A percentile compares a stretch with the other conserved stretches of the same genome.
Conservation (phyloP, 92 coral and sea anemone species). For the Metridium senile region DNA sequence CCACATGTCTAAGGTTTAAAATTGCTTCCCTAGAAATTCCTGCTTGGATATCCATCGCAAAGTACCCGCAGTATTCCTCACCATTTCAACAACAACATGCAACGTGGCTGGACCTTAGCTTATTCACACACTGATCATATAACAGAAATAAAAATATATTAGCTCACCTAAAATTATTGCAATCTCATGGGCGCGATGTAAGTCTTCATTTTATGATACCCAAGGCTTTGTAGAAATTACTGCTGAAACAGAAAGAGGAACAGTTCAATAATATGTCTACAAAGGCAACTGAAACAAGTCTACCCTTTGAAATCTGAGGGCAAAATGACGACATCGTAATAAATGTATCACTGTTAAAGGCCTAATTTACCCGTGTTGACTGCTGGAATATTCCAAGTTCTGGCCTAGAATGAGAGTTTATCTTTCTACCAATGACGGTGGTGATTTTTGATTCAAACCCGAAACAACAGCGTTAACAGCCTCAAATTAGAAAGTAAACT, state of each 20-base stretch:
- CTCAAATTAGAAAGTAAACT: constrained; percentile 68
- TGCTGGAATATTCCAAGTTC: constrained; percentile 27
- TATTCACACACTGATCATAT: constrained; percentile 64
- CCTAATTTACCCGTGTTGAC: constrained; percentile 48
- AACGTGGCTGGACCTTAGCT: constrained; percentile 64
- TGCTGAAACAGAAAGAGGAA: constrained; percentile 58
- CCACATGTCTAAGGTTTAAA: constrained; percentile 17
- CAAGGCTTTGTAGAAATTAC: constrained; percentile 24
- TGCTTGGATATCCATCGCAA: constrained; percentile 13
- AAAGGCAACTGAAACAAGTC: constrained; percentile 55
- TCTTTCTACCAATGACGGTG: constrained; percentile 19
- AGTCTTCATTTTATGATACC: constrained; percentile 29
- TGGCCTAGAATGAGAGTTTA: constrained; percentile 15
- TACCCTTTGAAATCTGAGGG: constrained; percentile 62
- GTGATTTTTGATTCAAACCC: constrained; percentile 27
- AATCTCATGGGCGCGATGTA: constrained; percentile 40
- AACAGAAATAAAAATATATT: constrained; percentile 48
- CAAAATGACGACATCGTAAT: constrained; percentile 75
- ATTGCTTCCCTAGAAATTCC: not conserved
- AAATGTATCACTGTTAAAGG: constrained; percentile 43
- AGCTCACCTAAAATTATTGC: constrained; percentile 54
- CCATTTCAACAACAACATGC: constrained; percentile 42
- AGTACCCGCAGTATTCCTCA: constrained; percentile 45
- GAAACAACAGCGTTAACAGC: constrained; percentile 42
- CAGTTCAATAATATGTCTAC: constrained; percentile 31